Evolutionary conservation across 2,888 invertebrate species (phyloP).

Genomic region (Macrosiphum euphorbiae): DNA sequence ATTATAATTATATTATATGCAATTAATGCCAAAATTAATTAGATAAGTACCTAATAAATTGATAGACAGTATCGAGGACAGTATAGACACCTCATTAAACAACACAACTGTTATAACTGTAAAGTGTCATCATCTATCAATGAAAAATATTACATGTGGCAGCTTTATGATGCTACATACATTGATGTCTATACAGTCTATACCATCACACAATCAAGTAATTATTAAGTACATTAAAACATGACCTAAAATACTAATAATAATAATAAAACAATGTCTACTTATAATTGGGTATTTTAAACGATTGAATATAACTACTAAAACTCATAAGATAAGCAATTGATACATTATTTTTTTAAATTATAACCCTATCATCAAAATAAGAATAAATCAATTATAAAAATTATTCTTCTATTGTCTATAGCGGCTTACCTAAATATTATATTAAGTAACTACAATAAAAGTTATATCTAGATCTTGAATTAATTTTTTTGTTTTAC

Average conservation of each 20-base stretch:
- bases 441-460: neutral
- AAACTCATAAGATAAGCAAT: neutral
- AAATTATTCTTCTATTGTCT: neutral
- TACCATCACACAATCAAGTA: constrained; percentile 20
- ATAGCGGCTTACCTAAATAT: neutral
- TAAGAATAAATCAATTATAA: neutral
- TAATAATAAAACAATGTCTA: neutral
- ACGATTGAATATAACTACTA: neutral
- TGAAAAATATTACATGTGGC: constrained; percentile 6
- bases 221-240: neutral
- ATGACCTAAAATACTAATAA: constrained; percentile 15
- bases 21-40: neutral
- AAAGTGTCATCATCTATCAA: constrained; percentile 15
- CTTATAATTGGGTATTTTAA: constrained; percentile 13
- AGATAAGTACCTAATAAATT: neutral
- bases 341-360: neutral
- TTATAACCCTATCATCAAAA: neutral
- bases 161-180: neutral
- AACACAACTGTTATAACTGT: constrained; percentile 32
- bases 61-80: constrained; percentile 5
- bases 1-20: neutral
- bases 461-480: neutral
- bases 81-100: constrained; percentile 20
- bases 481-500: neutral
- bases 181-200: neutral